Base-by-base conservation (phyloP, 2,888 invertebrate genomes). In the Ormyrus thymus region DNA sequence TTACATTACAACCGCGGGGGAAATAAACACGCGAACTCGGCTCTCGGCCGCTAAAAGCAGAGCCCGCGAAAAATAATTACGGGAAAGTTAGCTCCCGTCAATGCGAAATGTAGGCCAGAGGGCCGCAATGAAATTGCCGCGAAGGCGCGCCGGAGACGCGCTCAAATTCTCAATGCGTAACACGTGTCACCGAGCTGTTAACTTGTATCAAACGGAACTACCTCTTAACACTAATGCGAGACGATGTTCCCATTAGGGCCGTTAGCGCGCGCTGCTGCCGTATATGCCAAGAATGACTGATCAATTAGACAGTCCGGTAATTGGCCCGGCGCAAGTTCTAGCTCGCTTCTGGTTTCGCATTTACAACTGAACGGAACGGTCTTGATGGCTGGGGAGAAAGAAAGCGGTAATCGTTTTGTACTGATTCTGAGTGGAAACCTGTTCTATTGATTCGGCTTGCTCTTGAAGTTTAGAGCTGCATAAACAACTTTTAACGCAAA, bases 301-400 rank as follows among this genome's bases (percentile, higher is more conserved):
- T 87, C 85, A 86, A 86, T 87, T 86, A 85, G 83, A 83, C 84
- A 81, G 80, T 70, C 82, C 78, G 82, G 82, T 85, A 85, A 86
- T 85, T 86, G 82, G 81, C 80, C 51, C 43, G 50, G 46, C 7
- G 55, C 29, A 29, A 29, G 1, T 29, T 29, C 29, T 29, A 55
- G 10, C 56, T 58, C 61, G 1, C 29, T 29, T 29, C 29, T 51
- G 55, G 45, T 8, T 71, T 58, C 51, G 68, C 4, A 45, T 53
- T n/a, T 8, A 43, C 51, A 53, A 1, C 5, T 6, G n/a, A 66
- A 43, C 29, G n/a, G 29, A 29, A 29, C 29, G 29, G 29, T 29
- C 29, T 29, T 29, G 29, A 29, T 29, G 1, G 29, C 29, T 29
- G 29, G 29, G 29, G 29, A 29, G 29, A 29, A 29, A 29, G 29